Evolutionary conservation across 1,140 invertebrate genomes (phyloP), one percentile per base, ranked within the genome.

Genomic region (Radopholus similis): DNA sequence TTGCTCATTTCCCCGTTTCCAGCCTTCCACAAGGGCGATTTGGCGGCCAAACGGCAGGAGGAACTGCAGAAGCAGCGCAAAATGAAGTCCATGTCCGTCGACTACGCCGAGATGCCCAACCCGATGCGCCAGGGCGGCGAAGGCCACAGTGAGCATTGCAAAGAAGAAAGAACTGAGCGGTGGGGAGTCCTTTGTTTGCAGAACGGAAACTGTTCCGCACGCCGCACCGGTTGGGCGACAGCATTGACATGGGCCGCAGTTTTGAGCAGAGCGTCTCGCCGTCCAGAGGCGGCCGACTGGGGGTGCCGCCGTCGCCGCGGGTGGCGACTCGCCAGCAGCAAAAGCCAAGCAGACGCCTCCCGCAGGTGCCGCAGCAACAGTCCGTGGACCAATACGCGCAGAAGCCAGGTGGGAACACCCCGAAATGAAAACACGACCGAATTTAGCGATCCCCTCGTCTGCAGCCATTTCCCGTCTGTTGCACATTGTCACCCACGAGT

Each of bases 61-160:
- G 2, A 2, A 2, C 2, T 47, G 44, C 2, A 47, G 4, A 4
- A 18, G 2, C 4, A 4, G 18, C 44, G 44, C 4, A 47, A 82
- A 68, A 81, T 81, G 79, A 81, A 81, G 63, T 81, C 77, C 6
- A 54, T 81, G 2, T 82, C 80, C 9, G 51, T 81, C 30, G 79
- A 81, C 63, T 81, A 80, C 66, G 77, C 77, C 11, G 79, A 82
- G 23, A 77, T 75, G 73, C 78, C 80, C 5, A 74, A 75, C 34
- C 68, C 77, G 2, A 64, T 73, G n/a, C 44, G 59, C 11, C 64
- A 28, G 2, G 21, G 30, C n/a, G 55, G 35, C n/a, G 57, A 63
- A 55, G 32, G 73, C n/a, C 62, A 55, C 23, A 64, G 18, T 9
- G 21, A 35, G 26, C 37, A 49, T 59, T 30, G 63, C 32, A 55